These are phyloP conservation scores for Clamator glandarius DNA, from an alignment of 2,797 vertebrate species.

Conservation along the genomic window DNA sequence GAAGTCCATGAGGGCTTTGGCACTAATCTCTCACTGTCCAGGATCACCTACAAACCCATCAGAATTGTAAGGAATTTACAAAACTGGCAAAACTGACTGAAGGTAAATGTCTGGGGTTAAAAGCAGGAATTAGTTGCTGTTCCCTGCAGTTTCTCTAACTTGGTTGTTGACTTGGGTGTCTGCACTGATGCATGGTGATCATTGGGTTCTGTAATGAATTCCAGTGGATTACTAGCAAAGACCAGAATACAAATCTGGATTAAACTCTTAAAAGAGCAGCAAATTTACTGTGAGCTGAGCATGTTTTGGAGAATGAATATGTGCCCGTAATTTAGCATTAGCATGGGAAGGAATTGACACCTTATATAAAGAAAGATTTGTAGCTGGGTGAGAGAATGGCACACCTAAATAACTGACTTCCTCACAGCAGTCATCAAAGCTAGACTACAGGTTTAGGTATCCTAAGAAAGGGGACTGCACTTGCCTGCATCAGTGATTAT, in stretches of 20 bases:
- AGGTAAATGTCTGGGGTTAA: not conserved
- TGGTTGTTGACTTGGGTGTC: rapidly evolving
- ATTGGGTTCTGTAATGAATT: not conserved
- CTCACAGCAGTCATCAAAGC: not conserved
- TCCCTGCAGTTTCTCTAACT: not conserved
- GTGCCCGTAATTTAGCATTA: not conserved
- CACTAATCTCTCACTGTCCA: not conserved
- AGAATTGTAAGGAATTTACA: not conserved
- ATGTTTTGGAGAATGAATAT: not conserved
- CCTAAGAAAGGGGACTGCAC: not conserved
- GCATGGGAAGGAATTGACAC: not conserved
- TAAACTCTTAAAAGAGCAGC: not conserved
- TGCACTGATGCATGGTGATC: not conserved
- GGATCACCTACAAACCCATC: not conserved
- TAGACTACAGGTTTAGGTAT: not conserved
- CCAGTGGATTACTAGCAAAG: not conserved
- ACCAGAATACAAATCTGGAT: not conserved
- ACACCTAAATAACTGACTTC: not conserved
- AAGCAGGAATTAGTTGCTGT: not conserved
- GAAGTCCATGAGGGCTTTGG: not conserved
- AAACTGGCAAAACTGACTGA: not conserved
- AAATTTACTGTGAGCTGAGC: not conserved
- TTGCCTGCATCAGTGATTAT: not conserved
- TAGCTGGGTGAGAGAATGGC: not conserved
- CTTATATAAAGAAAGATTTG: not conserved